These are phyloP conservation scores for Crocodylus rhombifer DNA, from an alignment of 2,797 vertebrate species.

Conservation along the genomic window DNA sequence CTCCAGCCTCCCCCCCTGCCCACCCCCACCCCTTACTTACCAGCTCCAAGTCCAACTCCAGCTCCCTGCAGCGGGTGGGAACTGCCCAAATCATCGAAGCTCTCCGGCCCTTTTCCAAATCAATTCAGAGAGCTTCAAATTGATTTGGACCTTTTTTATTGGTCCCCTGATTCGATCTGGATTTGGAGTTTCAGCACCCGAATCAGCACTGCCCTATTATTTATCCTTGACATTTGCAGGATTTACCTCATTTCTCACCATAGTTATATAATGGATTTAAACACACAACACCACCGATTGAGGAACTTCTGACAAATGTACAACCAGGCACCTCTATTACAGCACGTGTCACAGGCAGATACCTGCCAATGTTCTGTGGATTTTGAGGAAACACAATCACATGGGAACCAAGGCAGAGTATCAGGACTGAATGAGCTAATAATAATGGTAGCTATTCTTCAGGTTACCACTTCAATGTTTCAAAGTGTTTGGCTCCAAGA, in stretches of 20 bases:
- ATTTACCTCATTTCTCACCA: slow-evolving; percentile 36
- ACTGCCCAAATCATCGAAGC: too few relatives aligned
- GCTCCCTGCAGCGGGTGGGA: too few relatives aligned
- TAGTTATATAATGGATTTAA: slow-evolving; percentile 27
- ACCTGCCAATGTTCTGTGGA: slow-evolving; percentile 23
- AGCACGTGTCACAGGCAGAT: background rate
- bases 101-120: too few relatives aligned
- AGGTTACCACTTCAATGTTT: background rate
- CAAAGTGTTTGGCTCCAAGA: background rate
- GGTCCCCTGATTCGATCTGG: too few relatives aligned
- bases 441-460: background rate
- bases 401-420: background rate
- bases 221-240: slow-evolving; percentile 35
- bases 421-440: background rate
- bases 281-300: background rate
- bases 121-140: too few relatives aligned
- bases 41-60: too few relatives aligned
- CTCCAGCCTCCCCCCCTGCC: too few relatives aligned
- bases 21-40: too few relatives aligned
- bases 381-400: slow-evolving; percentile 21
- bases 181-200: too few relatives aligned
- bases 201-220: background rate
- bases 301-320: slow-evolving; percentile 19
- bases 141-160: too few relatives aligned
- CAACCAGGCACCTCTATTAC: background rate